These are phyloP conservation scores for Himalopsyche phryganea DNA, from an alignment of 1,140 invertebrate species.

Conservation along the genomic window DNA sequence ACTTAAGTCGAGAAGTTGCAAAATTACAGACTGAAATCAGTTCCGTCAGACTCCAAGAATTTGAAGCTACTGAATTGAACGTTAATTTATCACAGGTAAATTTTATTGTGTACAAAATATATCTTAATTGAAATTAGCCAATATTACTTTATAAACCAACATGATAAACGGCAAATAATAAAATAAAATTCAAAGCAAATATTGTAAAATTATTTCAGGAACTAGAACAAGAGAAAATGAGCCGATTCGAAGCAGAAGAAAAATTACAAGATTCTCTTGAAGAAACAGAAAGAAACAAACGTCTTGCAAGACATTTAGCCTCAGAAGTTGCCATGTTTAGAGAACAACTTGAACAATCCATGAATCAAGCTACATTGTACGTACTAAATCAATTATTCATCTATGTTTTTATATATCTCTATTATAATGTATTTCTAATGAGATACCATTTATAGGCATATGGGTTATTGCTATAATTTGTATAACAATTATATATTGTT, in stretches of 20 bases:
- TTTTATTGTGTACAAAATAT: no score
- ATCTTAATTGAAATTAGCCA: no score
- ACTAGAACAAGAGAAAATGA: constrained; percentile 23
- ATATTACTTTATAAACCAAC: no score
- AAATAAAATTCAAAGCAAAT: no score
- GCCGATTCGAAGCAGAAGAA: constrained; percentile 13
- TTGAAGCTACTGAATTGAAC: constrained; percentile 65
- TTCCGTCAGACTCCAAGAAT: constrained; percentile 62
- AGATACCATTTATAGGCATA: no score
- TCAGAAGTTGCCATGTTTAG: constrained; percentile 23
- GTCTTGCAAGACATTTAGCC: constrained; percentile 28
- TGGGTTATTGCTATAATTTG: not conserved
- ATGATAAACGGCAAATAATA: no score
- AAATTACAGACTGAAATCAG: constrained; percentile 65
- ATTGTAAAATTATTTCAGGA: constrained; percentile 25
- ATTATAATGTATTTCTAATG: not conserved
- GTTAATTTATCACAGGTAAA: constrained; percentile 50
- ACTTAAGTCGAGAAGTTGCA: constrained; percentile 62
- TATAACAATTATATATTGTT: no score
- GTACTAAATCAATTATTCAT: constrained; percentile 26
- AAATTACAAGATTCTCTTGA: constrained; percentile 20
- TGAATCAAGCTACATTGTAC: constrained; percentile 26
- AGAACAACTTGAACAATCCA: constrained; percentile 29
- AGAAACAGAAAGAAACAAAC: constrained; percentile 28
- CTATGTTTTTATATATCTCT: not conserved